Evolutionary conservation across 2,888 invertebrate species (phyloP).

Genomic region (Sylvicola cinctus): DNA sequence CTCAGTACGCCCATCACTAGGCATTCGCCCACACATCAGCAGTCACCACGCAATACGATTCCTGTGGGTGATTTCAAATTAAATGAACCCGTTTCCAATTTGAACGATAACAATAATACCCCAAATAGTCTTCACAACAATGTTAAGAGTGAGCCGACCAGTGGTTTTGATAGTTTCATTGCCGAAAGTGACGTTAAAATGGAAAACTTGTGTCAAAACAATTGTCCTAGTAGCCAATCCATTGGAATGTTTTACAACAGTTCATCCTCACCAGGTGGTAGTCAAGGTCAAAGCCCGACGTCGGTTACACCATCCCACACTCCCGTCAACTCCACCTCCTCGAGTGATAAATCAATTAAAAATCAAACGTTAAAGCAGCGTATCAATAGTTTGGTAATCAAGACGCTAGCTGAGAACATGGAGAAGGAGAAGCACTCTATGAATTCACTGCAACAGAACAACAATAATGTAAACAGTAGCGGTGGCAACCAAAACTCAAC

Average conservation of each 20-base stretch:
- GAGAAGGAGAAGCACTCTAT: conserved; percentile 25
- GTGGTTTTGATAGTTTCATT: conserved; percentile 24
- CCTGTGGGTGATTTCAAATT: conserved; percentile 19
- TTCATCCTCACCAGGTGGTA: conserved; percentile 28
- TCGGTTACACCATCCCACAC: conserved; percentile 13
- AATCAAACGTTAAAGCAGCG: conserved; percentile 73
- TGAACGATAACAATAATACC: conserved; percentile 11
- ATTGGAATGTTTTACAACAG: conserved; percentile 13
- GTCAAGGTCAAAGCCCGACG: not conserved
- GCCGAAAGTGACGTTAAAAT: conserved; percentile 19
- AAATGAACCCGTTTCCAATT: conserved; percentile 23
- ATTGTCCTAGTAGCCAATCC: conserved; percentile 29
- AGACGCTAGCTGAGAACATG: conserved; percentile 74
- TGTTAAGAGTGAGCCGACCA: conserved; percentile 20
- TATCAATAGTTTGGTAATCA: conserved; percentile 70
- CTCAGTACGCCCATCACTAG: conserved; percentile 16
- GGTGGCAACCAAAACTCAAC: conserved; percentile 14
- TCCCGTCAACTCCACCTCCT: conserved; percentile 14
- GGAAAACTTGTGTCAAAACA: conserved; percentile 24
- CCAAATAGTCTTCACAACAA: conserved; percentile 1
- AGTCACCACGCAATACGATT: conserved; percentile 5
- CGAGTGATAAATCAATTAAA: conserved; percentile 10
- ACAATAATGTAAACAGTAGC: conserved; percentile 25
- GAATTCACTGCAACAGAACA: conserved; percentile 16
- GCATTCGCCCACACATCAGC: conserved; percentile 11